A percentile compares a stretch with the other conserved stretches of the same genome.
These are phyloP conservation scores for Zaprionus inermis DNA, from an alignment of 1,140 invertebrate species.

Conservation along the genomic window DNA sequence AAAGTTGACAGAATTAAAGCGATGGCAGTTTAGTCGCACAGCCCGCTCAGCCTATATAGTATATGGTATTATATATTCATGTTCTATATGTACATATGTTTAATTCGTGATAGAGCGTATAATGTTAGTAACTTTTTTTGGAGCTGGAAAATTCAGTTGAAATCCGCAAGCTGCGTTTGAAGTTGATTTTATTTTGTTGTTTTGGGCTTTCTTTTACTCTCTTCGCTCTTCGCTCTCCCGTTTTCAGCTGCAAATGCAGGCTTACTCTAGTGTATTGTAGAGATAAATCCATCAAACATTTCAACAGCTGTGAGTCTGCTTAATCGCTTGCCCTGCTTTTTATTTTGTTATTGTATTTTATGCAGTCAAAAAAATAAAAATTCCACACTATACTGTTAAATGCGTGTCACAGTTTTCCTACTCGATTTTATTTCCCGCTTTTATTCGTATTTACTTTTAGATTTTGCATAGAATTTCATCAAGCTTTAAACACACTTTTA, in stretches of 20 bases:
- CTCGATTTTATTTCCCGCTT: background rate
- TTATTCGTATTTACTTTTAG: constrained; percentile 3
- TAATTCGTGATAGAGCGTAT: background rate
- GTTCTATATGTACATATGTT: background rate
- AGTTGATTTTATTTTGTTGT: constrained; percentile 1
- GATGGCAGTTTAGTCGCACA: constrained; percentile 1
- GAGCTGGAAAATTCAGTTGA: background rate
- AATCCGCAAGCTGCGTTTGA: background rate
- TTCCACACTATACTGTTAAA: background rate
- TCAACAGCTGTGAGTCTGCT: background rate
- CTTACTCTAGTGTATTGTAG: background rate
- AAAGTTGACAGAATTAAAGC: constrained; percentile 10
- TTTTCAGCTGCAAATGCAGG: background rate
- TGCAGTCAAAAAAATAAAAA: background rate
- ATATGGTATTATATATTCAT: constrained; percentile 7
- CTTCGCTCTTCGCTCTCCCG: too few species aligned
- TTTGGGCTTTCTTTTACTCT: background rate
- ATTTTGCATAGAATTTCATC: constrained; percentile 48
- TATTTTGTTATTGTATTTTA: background rate
- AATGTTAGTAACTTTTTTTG: background rate
- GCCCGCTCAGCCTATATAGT: background rate
- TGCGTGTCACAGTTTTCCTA: background rate
- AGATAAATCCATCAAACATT: background rate
- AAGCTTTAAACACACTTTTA: constrained; percentile 42
- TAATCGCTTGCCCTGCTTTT: constrained; percentile 5